Conservation (phyloP, 2,797 vertebrate species). For the Enteromius anoplus region DNA sequence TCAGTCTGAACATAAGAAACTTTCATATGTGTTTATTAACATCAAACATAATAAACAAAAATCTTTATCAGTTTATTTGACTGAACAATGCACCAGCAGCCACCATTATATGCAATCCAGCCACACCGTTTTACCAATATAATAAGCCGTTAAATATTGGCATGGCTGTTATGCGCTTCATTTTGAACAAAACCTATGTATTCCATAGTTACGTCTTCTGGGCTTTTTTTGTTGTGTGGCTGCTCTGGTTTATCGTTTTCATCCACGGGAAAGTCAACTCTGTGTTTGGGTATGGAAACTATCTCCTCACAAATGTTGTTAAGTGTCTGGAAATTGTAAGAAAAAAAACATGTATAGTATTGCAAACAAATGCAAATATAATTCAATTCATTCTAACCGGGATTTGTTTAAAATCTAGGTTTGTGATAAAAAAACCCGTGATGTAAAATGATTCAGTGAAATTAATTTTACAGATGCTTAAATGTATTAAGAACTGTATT, state of each 20-base stretch:
- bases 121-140: not conserved
- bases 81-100: not conserved
- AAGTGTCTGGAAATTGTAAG: constrained; percentile 69
- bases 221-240: constrained; percentile 19
- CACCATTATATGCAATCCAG: not conserved
- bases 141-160: too few relatives aligned
- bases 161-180: constrained; percentile 13
- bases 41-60: constrained; percentile 2
- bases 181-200: too few relatives aligned
- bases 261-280: constrained; percentile 80
- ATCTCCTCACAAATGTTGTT: constrained; percentile 75
- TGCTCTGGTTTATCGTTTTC: constrained; percentile 71
- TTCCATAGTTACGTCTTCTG: too few relatives aligned
- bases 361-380: not conserved
- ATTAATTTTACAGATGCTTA: not conserved
- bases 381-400: not conserved
- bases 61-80: not conserved
- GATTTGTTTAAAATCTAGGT: not conserved
- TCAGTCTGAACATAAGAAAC: not conserved
- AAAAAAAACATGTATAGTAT: not conserved
- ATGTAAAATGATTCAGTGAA: too few relatives aligned
- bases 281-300: constrained; percentile 81
- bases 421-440: not conserved
- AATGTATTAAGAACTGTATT: not conserved
- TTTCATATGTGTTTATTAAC: not conserved